Base-by-base conservation (phyloP, 2,888 invertebrate genomes). In the Acanthococcus lagerstroemiae region DNA sequence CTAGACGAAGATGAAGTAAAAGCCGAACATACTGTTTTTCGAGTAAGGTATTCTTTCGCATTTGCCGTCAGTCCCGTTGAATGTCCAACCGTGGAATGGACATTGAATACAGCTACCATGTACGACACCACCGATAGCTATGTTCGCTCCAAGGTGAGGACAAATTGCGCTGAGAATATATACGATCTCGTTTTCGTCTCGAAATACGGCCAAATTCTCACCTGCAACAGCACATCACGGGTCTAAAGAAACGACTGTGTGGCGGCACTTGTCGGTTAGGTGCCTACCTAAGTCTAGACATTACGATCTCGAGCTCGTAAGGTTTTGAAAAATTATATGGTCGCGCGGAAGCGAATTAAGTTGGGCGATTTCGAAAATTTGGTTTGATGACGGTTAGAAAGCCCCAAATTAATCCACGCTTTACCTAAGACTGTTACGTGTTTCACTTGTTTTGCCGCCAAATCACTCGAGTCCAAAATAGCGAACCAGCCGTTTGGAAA, bases 401-500 rank as follows among this genome's bases (percentile, higher is more conserved):
- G n/a, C n/a, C n/a, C n/a, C n/a, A n/a, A n/a, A n/a, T n/a, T n/a
- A n/a, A n/a, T 37, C n/a, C 37, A 9, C n/a, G 37, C 12, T 37
- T 37, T 56, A 80, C 71, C 71, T 50, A 73, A 67, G 65, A 72
- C 72, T 46, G 71, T 60, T 4, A 73, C 70, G 52, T 72, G 69
- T 63, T 69, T 69, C 1, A 72, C 71, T 61, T 70, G 65, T 9
- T 67, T 67, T 7, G 44, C 46, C 12, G 37, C 54, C 3, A 73
- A 74, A 73, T 63, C 90, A 72, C 3, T 66, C 3, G 86, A 86
- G 73, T 92, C 91, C 0, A 84, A 77, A 1, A 93, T 74, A 0
- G 83, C 84, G 72, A 87, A 92, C 94, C 94, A 94, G 0, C 93
- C 93, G 73, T 94, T 93, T 0, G 93, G 93, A 74, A 82, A 93